Conservation (phyloP, 2,113 vertebrate genomes). For the Neomonachus schauinslandi region DNA sequence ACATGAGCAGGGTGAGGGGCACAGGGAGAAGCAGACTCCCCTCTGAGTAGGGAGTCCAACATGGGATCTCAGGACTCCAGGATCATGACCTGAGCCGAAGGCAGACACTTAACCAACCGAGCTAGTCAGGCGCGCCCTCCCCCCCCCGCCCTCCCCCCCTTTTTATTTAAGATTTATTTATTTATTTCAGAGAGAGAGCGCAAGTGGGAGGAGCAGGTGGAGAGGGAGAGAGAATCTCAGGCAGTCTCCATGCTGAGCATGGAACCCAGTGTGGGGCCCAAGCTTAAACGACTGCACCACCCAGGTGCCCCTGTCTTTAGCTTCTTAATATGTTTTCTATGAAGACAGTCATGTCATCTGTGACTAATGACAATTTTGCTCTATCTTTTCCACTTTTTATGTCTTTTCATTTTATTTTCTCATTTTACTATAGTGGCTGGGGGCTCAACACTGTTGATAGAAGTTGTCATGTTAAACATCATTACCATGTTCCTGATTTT, state of each 20-base stretch:
- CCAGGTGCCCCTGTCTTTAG: background rate
- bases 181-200: background rate
- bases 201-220: background rate
- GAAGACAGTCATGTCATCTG: background rate
- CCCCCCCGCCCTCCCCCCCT: no score
- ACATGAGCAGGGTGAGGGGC: no score
- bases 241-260: background rate
- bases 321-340: background rate
- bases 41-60: no score
- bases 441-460: background rate
- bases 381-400: background rate
- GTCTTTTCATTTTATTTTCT: conserved; percentile 4
- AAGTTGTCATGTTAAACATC: background rate
- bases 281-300: background rate
- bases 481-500: background rate
- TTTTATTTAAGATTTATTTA: background rate
- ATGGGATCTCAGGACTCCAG: no score
- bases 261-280: background rate
- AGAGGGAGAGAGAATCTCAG: background rate
- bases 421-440: background rate
- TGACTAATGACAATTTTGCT: background rate
- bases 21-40: no score
- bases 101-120: background rate
- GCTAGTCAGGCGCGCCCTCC: background rate
- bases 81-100: background rate